Evolutionary conservation across 53 echinoderm and acorn worm species (phyloP), one percentile per base, ranked within the genome.

Genomic region (Echinometra lucunter): DNA sequence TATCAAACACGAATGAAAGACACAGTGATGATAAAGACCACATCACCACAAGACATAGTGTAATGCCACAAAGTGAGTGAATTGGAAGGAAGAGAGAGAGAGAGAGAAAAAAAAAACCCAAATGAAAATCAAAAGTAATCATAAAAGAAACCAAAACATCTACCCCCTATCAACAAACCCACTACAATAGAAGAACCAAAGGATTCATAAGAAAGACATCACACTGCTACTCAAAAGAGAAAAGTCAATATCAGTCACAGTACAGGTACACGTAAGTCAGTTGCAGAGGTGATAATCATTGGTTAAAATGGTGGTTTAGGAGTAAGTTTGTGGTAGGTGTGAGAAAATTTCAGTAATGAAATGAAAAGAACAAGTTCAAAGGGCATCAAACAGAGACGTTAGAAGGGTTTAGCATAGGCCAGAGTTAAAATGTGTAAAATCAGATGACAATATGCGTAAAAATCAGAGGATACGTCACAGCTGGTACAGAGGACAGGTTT

Each of bases 11-110:
- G 19, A 44, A 81, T 44, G 44, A 72, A 21, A 40, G 44, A 42
- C 28, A 44, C 4, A 25, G 6, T 8, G 8, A 6, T 81, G 81
- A 81, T 7, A 81, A 10, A 44, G 13, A 81, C 44, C 44, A 44
- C 74, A 74, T 74, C 37, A 74, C 44, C n/a, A 81, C 2, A 44
- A 81, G 44, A 81, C 81, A 81, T 13, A 81, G 81, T 23, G 81
- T 81, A 81, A 81, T 44, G 44, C 44, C 81, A 81, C 44, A 81
- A 21, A 0, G 25, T 40, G 81, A 44, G 44, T 81, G 75, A 75
- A 17, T 75, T 35, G 53, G 53, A 53, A 13, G 53, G 53, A 13
- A 4, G 4, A 4, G 53, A 53, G 53, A 53, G 53, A 53, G 37
- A 17, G 66, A n/a, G 37, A 40, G 75, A 38, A 75, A 25, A 37